Conservation (phyloP, 1,140 invertebrate species). For the Argopecten irradians region DNA sequence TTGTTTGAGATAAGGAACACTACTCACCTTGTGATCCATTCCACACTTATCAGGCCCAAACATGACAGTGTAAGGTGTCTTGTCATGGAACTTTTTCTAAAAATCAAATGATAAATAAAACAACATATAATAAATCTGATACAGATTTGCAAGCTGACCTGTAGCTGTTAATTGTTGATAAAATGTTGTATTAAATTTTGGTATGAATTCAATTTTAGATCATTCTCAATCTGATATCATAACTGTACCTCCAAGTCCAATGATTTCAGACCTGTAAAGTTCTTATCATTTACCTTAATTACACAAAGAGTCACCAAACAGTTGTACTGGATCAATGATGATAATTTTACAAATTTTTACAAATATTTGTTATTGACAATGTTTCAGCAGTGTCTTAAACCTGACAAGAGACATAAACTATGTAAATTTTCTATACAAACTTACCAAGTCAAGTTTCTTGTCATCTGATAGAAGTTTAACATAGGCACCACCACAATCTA, state of each 20-base stretch:
- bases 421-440: conserved; percentile 32
- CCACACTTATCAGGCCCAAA: conserved; percentile 99
- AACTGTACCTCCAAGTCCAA: too few relatives aligned
- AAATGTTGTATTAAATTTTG: too few relatives aligned
- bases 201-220: too few relatives aligned
- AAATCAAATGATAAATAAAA: conserved; percentile 55
- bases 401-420: background rate
- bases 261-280: too few relatives aligned
- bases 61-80: conserved; percentile 98
- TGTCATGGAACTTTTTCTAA: conserved; percentile 90
- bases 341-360: too few relatives aligned
- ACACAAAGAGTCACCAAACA: too few relatives aligned
- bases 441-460: conserved; percentile 83
- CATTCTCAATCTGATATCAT: too few relatives aligned
- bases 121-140: background rate
- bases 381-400: background rate
- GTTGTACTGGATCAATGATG: too few relatives aligned
- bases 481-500: conserved; percentile 99
- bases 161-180: too few relatives aligned
- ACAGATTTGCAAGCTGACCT: too few relatives aligned
- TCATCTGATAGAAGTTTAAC: conserved; percentile 88
- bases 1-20: background rate
- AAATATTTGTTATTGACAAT: too few relatives aligned
- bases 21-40: conserved; percentile 89
- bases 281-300: too few relatives aligned